Conservation (phyloP, 2,888 invertebrate species). For the Rotaria macrura region DNA sequence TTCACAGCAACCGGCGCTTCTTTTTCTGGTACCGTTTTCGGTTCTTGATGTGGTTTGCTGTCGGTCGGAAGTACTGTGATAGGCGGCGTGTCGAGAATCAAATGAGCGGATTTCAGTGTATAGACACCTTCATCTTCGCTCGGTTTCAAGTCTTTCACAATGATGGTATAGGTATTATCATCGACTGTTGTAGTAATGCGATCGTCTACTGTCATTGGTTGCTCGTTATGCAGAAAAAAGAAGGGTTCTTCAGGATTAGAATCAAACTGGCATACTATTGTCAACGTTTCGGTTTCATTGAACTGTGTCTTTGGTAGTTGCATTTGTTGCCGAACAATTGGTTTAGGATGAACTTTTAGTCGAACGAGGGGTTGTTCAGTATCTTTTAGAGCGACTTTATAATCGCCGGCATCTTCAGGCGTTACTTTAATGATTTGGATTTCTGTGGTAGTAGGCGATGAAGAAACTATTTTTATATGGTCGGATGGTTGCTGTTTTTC, state of each 20-base stretch:
- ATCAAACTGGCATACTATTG: not conserved
- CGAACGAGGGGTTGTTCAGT: not conserved
- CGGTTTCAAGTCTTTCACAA: not conserved
- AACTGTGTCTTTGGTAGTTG: not conserved
- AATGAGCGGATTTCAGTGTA: not conserved
- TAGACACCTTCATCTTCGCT: not conserved
- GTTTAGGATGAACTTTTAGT: not conserved
- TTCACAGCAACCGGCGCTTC: not conserved
- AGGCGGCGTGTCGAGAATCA: not conserved
- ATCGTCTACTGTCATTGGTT: not conserved
- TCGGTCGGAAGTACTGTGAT: not conserved
- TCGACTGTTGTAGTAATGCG: not conserved
- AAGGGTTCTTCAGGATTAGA: not conserved
- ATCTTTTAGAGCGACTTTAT: not conserved
- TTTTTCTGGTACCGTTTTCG: not conserved
- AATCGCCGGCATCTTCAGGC: not conserved
- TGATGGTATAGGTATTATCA: slow-evolving; percentile 3
- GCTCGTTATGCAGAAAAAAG: not conserved
- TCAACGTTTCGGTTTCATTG: not conserved
- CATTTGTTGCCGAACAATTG: not conserved
- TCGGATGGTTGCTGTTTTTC: not conserved
- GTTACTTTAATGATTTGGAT: not conserved
- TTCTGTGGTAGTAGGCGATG: not conserved
- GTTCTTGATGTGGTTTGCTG: not conserved
- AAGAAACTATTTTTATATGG: too few relatives aligned